Evolutionary conservation across 2,888 invertebrate species (phyloP).

Genomic region (Drosophila multiciliata): DNA sequence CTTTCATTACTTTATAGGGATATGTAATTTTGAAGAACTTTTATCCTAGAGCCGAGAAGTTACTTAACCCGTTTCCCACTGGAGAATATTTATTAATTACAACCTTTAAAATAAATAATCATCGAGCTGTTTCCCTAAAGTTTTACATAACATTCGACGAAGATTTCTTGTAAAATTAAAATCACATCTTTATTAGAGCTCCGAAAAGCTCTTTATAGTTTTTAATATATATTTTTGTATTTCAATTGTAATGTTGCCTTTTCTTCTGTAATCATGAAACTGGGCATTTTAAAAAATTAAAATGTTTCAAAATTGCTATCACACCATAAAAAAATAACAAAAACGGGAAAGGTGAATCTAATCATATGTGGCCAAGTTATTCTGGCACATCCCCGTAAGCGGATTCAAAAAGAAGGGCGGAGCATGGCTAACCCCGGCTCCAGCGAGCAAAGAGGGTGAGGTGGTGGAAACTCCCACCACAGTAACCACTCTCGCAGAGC

Average conservation of each 20-base stretch:
- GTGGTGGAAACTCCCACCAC: too few relatives aligned
- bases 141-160: not conserved
- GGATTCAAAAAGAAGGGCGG: too few relatives aligned
- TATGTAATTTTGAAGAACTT: not conserved
- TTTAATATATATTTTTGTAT: not conserved
- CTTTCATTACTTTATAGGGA: not conserved
- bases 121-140: not conserved
- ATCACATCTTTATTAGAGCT: not conserved
- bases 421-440: too few relatives aligned
- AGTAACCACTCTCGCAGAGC: too few relatives aligned
- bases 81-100: slow-evolving; percentile 31
- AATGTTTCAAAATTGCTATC: not conserved
- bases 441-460: too few relatives aligned
- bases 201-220: not conserved
- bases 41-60: slow-evolving; percentile 14
- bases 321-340: not conserved
- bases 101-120: not conserved
- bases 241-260: not conserved
- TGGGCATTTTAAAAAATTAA: not conserved
- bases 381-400: not conserved
- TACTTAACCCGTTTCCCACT: slow-evolving; percentile 22
- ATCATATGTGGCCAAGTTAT: too few relatives aligned
- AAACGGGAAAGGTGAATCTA: not conserved
- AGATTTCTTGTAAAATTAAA: not conserved
- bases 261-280: not conserved